Evolutionary conservation across 2,888 invertebrate genomes (phyloP).

Genomic region (Athrips mouffetella): DNA sequence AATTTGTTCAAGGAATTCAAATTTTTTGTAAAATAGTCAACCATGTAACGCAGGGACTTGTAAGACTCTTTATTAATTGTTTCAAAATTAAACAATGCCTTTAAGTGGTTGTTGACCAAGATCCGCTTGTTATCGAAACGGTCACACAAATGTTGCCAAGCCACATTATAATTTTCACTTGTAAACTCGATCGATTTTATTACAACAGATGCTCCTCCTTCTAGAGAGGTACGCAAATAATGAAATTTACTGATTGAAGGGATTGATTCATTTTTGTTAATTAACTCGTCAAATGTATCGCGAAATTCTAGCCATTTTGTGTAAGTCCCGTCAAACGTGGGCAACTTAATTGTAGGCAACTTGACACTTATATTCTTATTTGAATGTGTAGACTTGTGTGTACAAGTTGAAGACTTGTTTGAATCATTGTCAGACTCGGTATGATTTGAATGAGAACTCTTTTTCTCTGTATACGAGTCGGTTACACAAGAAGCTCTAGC

Average conservation of each 20-base stretch:
- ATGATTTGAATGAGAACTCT: no score
- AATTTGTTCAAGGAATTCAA: conserved; percentile 28
- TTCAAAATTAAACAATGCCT: conserved; percentile 16
- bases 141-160: conserved; percentile 17
- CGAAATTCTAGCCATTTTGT: conserved; percentile 24
- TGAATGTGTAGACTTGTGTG: no score
- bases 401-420: no score
- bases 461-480: no score
- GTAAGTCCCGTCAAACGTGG: conserved; percentile 25
- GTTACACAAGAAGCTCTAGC: no score
- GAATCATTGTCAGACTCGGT: no score
- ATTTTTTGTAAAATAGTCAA: conserved; percentile 25
- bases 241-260: conserved; percentile 28
- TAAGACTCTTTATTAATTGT: conserved; percentile 10
- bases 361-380: no score
- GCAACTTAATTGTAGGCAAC: conserved; percentile 21
- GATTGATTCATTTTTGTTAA: conserved; percentile 25
- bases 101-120: conserved; percentile 19
- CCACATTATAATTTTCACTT: conserved; percentile 11
- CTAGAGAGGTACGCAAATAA: conserved; percentile 24
- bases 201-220: conserved; percentile 15
- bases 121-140: conserved; percentile 15
- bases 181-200: conserved; percentile 13
- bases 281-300: conserved; percentile 24
- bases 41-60: conserved; percentile 11